These are phyloP conservation scores for Grallaria varia DNA, from an alignment of 2,113 vertebrate species.

Conservation along the genomic window DNA sequence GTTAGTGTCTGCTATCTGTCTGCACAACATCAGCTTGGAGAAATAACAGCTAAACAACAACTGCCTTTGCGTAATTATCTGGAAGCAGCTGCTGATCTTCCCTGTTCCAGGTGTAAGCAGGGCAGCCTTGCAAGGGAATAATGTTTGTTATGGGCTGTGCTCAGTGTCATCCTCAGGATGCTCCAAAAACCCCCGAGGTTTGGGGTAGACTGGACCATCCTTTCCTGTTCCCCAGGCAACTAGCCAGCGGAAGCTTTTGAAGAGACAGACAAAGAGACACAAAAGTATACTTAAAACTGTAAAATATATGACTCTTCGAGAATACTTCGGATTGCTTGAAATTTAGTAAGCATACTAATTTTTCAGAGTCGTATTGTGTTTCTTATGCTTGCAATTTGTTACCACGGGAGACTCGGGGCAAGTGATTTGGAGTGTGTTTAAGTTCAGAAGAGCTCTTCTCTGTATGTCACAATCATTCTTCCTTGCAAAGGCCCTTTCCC, in stretches of 20 bases:
- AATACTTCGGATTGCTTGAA: constrained; percentile 63
- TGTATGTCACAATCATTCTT: not conserved
- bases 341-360: constrained; percentile 46
- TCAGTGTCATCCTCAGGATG: not conserved
- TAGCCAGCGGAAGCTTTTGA: constrained; percentile 58
- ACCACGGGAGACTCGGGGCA: not conserved
- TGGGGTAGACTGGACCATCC: not conserved
- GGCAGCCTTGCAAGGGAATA: not conserved
- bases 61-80: not conserved
- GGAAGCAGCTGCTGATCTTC: not conserved
- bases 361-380: constrained; percentile 29
- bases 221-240: constrained; percentile 43
- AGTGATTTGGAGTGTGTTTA: constrained; percentile 38
- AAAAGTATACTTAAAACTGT: constrained; percentile 51
- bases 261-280: constrained; percentile 25
- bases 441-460: constrained; percentile 19
- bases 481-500: not conserved
- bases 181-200: not conserved
- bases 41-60: not conserved
- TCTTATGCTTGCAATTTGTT: constrained; percentile 1
- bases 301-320: constrained; percentile 65
- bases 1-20: not conserved
- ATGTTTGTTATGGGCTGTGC: not conserved
- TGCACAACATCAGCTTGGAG: not conserved
- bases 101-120: not conserved